A percentile compares a stretch with the other conserved stretches of the same genome.
Conservation (phyloP, 2,113 vertebrate species). For the Zonotrichia leucophrys region DNA sequence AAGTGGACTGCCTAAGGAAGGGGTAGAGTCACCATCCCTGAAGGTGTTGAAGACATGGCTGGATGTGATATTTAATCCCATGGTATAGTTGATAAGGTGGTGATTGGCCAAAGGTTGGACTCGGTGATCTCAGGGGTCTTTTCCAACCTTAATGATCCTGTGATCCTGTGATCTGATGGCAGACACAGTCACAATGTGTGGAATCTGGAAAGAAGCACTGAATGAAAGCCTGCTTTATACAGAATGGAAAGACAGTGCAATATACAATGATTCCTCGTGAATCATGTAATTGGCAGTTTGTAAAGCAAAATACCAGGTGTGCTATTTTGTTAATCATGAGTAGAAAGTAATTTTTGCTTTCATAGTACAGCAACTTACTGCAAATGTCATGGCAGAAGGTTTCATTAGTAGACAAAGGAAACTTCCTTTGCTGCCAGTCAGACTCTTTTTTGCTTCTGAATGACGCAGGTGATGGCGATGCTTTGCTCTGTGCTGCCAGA, state of each 20-base stretch:
- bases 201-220: neutral
- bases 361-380: neutral
- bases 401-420: neutral
- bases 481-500: neutral
- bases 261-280: neutral
- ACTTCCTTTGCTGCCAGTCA: neutral
- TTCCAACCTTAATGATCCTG: neutral
- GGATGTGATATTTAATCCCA: neutral
- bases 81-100: neutral
- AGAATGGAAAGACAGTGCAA: neutral
- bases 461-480: neutral
- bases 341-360: constrained; percentile 13
- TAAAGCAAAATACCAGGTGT: neutral
- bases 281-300: constrained; percentile 7
- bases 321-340: neutral
- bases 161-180: neutral
- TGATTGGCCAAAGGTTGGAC: neutral
- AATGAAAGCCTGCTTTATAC: neutral
- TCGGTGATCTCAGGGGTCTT: neutral
- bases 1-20: neutral
- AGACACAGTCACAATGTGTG: neutral
- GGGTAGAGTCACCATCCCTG: neutral
- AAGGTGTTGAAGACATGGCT: neutral
- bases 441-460: neutral
- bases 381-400: neutral